A percentile compares a stretch with the other conserved stretches of the same genome.
phyloP scores from a whole-genome alignment of 2,888 invertebrate genomes.

The Plebejus argus region DNA sequence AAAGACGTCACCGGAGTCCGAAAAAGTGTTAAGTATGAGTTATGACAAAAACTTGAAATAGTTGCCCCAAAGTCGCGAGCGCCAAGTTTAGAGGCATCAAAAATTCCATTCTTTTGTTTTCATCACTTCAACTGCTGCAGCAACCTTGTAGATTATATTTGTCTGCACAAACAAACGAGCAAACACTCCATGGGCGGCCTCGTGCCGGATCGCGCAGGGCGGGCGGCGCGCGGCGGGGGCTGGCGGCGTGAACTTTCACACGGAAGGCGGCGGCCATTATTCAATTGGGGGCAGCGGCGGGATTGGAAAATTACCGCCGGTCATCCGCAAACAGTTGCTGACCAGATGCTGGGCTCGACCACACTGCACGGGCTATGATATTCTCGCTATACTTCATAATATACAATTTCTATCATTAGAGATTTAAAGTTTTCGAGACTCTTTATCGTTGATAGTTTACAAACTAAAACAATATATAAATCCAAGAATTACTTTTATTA shows the following conservation, averaged over 20 bases:
- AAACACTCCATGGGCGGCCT: conserved; percentile 9
- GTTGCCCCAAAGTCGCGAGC: background rate
- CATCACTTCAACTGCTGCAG: background rate
- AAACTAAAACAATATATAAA: no score
- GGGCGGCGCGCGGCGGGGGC: conserved; percentile 7
- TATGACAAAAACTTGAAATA: background rate
- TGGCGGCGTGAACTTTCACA: conserved; percentile 53
- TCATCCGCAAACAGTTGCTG: conserved; percentile 36
- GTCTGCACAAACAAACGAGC: background rate
- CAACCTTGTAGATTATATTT: background rate
- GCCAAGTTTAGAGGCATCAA: background rate
- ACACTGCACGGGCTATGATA: conserved; percentile 27
- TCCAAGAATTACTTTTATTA: background rate
- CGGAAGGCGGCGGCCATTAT: conserved; percentile 52
- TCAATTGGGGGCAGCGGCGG: conserved; percentile 48
- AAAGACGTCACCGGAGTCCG: background rate
- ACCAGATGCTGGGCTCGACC: conserved; percentile 38
- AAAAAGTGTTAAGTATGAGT: no score
- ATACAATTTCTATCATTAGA: background rate
- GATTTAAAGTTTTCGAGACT: no score
- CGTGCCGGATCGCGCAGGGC: conserved; percentile 5
- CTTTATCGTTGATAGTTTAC: no score
- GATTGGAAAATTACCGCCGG: conserved; percentile 52
- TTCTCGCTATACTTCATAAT: background rate
- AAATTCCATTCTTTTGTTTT: background rate